Base-by-base conservation (phyloP, 2,888 invertebrate genomes). In the Clusia tigrina region DNA sequence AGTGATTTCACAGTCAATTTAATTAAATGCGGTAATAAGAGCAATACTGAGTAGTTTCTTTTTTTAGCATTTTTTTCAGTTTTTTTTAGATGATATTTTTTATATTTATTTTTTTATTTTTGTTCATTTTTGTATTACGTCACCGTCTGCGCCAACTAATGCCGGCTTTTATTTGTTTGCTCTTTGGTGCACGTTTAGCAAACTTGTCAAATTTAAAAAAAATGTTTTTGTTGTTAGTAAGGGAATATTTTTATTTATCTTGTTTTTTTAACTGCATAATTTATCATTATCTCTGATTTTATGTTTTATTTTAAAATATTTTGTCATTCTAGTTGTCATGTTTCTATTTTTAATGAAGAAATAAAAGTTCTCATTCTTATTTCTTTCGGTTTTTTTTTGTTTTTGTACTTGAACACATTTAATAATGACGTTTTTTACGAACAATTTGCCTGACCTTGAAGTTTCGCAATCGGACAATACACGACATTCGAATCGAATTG, bases 371-470 rank as follows among this genome's bases (percentile, higher is more conserved):
- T 32, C 12, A 32, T 32, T 32, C 12, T 32, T 32, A 9, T 32
- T 6, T 32, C 6, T 12, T 32, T 32, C 12, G 6, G 6, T 12
- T 6, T 12, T 32, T 6, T 9, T 12, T 32, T 32, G 32, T 6
- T 12, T 9, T 32, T 32, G 6, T 32, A 32, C 32, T 32, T 32
- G 32, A 32, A n/a, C n/a, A n/a, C n/a, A n/a, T n/a, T n/a, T n/a
- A n/a, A n/a, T n/a, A n/a, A n/a, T n/a, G n/a, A n/a, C n/a, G n/a
- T n/a, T n/a, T n/a, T n/a, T n/a, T n/a, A n/a, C n/a, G n/a, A n/a
- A n/a, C n/a, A n/a, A n/a, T n/a, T n/a, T n/a, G n/a, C n/a, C 38
- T 69, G 71, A 67, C 76, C 74, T 75, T 75, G 76, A 73, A 69
- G 67, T 25, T 63, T 52, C 66, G 66, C 76, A 75, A 75, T 75